Evolutionary conservation across 2,888 invertebrate species (phyloP).

Genomic region (Cerastis leucographa): DNA sequence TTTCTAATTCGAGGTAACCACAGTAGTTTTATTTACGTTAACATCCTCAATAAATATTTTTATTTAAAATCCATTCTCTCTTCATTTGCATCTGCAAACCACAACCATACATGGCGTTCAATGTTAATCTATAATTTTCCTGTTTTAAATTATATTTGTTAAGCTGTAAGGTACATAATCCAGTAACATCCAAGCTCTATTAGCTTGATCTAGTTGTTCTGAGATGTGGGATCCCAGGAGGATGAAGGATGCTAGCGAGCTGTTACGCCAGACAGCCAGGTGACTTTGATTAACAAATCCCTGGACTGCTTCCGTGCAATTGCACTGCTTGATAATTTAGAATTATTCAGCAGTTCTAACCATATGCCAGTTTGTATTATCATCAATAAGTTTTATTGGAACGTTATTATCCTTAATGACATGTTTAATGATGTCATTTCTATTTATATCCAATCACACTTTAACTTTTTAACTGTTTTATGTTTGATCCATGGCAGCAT

Average conservation of each 20-base stretch:
- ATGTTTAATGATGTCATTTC: constrained; percentile 21
- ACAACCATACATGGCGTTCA: background rate
- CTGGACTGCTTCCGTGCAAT: constrained; percentile 24
- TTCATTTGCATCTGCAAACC: background rate
- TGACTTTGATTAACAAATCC: constrained; percentile 65
- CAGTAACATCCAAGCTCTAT: constrained; percentile 12
- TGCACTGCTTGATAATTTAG: constrained; percentile 10
- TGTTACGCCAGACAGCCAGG: constrained; percentile 36
- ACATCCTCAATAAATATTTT: background rate
- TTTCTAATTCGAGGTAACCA: background rate
- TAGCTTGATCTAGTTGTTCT: constrained; percentile 34
- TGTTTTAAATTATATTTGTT: background rate
- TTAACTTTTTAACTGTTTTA: background rate
- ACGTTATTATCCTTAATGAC: background rate
- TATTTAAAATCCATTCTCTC: background rate
- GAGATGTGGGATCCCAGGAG: constrained; percentile 44
- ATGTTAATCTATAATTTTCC: background rate
- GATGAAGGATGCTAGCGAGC: constrained; percentile 30
- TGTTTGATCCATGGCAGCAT: background rate
- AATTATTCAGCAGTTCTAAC: background rate
- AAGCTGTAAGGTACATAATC: constrained; percentile 2
- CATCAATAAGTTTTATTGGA: background rate
- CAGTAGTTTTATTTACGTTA: background rate
- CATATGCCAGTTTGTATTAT: background rate
- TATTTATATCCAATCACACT: constrained; percentile 6